phyloP scores from a whole-genome alignment of 2,113 vertebrate species.

The Hemibagrus wyckioides region DNA sequence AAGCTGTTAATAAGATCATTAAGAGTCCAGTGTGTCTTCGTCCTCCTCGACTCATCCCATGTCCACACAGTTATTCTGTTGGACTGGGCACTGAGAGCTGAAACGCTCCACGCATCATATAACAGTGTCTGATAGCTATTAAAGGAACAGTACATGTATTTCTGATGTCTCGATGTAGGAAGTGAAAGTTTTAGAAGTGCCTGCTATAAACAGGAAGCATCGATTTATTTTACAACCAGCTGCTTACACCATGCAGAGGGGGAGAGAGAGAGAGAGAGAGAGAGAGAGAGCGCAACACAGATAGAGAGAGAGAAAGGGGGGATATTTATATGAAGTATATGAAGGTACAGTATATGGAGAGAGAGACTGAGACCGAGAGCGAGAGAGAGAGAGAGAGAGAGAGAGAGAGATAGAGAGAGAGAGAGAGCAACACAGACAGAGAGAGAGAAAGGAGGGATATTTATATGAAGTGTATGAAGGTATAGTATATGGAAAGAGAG shows the following conservation, averaged over 20 bases:
- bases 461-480: not conserved
- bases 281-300: no score
- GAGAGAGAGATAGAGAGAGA: no score
- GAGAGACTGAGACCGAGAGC: no score
- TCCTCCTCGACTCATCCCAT: not conserved
- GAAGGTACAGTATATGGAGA: not conserved
- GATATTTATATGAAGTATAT: not conserved
- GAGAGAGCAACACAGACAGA: not conserved
- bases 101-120: slow-evolving; percentile 5
- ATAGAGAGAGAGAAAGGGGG: not conserved
- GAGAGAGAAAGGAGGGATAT: not conserved
- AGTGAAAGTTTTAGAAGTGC: slow-evolving; percentile 25
- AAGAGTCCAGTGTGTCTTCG: not conserved
- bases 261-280: not conserved
- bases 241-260: no score
- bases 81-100: not conserved
- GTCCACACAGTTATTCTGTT: not conserved
- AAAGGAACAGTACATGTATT: slow-evolving; percentile 48
- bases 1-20: not conserved
- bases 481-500: no score
- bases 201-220: slow-evolving; percentile 22
- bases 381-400: no score
- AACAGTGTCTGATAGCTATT: slow-evolving; percentile 33
- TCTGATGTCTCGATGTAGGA: not conserved
- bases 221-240: slow-evolving; percentile 23